Evolutionary conservation across 1,140 invertebrate genomes (phyloP), one percentile per base, ranked within the genome.

Genomic region (Sesamia nonagrioides): DNA sequence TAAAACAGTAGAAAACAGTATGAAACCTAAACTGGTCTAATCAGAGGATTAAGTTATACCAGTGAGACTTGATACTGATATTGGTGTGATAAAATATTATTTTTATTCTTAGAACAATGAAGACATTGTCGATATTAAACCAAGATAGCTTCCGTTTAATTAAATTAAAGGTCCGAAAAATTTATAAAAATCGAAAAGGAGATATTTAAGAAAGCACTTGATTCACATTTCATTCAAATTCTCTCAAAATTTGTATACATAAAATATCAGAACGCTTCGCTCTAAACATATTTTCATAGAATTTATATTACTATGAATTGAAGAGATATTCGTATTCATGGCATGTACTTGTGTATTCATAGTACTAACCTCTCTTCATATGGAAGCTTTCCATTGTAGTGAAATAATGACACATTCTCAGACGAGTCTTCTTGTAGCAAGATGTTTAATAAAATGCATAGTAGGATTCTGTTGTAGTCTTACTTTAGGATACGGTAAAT

Each of bases 121-220:
- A 1, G 42, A 13, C n/a, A 48, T 69, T 45, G 33, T 48, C 21
- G 66, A 48, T 50, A 69, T 48, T 50, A 11, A 13, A 9, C 54
- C 54, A 58, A 58, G 21, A 58, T 21, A 0, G 7, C 21, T 18
- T 7, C 7, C 2, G 5, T 48, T 9, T 33, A 27, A 48, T 54
- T 58, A 33, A 33, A 77, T 77, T 69, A 27, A 18, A 33, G 35
- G 60, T 40, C n/a, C n/a, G n/a, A 11, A 5, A 58, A 33, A 56
- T 27, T 56, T 0, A 33, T 56, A 7, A 56, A 45, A 45, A 45
- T n/a, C 9, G 2, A 33, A 27, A 58, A 0, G 13, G 45, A n/a
- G 11, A 50, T 15, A 48, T 15, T 9, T 15, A 48, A 2, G 15
- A 7, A 5, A n/a, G n/a, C n/a, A n/a, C n/a, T n/a, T n/a, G n/a